Evolutionary conservation across 2,888 invertebrate species (phyloP).

Genomic region (Microplitis deprimator): DNA sequence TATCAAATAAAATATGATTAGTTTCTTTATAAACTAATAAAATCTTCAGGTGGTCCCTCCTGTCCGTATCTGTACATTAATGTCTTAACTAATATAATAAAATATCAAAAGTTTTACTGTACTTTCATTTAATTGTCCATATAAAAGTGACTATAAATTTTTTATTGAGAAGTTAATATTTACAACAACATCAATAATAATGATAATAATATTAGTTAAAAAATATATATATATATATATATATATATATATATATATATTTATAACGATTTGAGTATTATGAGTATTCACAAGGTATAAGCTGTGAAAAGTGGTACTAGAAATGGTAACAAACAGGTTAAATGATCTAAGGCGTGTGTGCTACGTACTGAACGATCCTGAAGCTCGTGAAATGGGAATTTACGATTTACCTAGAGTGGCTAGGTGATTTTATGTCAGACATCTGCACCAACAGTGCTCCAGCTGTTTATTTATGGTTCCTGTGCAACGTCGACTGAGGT

Average conservation of each 20-base stretch:
- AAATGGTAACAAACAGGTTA: constrained; percentile 28
- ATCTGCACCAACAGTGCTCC: constrained; percentile 52
- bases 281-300: not conserved
- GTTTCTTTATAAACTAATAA: not conserved
- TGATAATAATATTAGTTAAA: not conserved
- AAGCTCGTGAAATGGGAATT: constrained; percentile 40
- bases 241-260: no score
- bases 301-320: constrained; percentile 9
- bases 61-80: not conserved
- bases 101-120: not conserved
- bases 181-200: not conserved
- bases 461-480: constrained; percentile 53
- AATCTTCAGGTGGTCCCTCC: not conserved
- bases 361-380: constrained; percentile 27
- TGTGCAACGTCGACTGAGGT: constrained; percentile 50
- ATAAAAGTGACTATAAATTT: not conserved
- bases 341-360: constrained; percentile 20
- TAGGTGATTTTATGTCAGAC: constrained; percentile 52
- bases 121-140: no score
- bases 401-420: constrained; percentile 47
- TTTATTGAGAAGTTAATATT: not conserved
- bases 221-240: no score
- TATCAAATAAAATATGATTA: not conserved
- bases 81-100: not conserved
- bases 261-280: not conserved